phyloP scores from a whole-genome alignment of 2,888 invertebrate genomes.

The Pyrgus malvae region DNA sequence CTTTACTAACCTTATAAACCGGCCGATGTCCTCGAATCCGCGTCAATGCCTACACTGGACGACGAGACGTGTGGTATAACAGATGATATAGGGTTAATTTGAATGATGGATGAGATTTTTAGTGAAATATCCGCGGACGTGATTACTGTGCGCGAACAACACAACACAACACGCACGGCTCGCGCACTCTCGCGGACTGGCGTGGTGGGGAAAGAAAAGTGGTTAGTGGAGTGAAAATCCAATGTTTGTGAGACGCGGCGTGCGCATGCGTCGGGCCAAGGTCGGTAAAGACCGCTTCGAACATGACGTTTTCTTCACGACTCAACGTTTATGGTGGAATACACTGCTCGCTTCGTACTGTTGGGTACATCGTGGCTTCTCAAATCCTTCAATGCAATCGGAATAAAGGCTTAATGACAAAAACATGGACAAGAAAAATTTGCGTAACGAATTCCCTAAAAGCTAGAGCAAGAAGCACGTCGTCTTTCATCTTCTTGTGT shows the following conservation, averaged over 20 bases:
- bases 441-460: not conserved
- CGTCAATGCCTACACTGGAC: not conserved
- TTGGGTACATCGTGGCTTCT: not conserved
- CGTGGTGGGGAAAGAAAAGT: conserved; percentile 36
- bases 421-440: not conserved
- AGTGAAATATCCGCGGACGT: conserved; percentile 23
- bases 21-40: conserved; percentile 9
- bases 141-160: conserved; percentile 22
- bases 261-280: conserved; percentile 65
- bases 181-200: conserved; percentile 59
- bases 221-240: conserved; percentile 41
- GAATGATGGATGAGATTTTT: conserved; percentile 14
- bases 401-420: not conserved
- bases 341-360: conserved; percentile 1
- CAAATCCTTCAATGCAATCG: not conserved
- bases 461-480: not conserved
- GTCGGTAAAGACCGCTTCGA: conserved; percentile 45
- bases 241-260: conserved; percentile 44
- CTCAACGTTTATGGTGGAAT: conserved; percentile 1
- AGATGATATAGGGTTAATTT: not conserved
- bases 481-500: not conserved
- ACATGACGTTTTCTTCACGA: conserved; percentile 14
- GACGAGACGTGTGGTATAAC: not conserved
- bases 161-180: conserved; percentile 21
- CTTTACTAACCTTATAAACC: conserved; percentile 50